phyloP scores from a whole-genome alignment of 2,888 invertebrate species.

The Julus scanicus region DNA sequence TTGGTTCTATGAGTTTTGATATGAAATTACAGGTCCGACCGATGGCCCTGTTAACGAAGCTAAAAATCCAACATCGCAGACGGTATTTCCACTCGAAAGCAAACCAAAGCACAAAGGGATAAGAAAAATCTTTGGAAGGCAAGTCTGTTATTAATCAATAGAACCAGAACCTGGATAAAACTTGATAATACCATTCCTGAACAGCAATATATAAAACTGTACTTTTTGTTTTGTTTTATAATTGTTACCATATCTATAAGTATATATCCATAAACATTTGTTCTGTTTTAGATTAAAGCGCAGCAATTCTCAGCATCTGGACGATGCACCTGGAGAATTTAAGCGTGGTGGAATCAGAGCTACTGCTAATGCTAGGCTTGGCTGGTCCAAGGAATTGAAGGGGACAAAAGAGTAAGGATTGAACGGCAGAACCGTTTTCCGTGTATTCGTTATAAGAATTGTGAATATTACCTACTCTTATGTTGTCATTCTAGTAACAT shows the following conservation, averaged over 20 bases:
- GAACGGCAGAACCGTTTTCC: neutral
- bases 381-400: conserved; percentile 62
- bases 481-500: conserved; percentile 69
- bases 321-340: conserved; percentile 72
- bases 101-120: conserved; percentile 72
- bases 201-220: too few species aligned
- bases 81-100: conserved; percentile 27
- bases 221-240: too few species aligned
- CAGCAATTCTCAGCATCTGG: conserved; percentile 67
- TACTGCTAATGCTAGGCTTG: conserved; percentile 77
- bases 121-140: conserved; percentile 75
- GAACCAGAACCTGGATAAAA: too few species aligned
- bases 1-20: neutral
- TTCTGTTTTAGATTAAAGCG: conserved; percentile 71
- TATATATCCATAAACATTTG: neutral
- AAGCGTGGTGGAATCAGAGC: conserved; percentile 76
- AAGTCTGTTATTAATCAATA: conserved; percentile 56
- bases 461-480: neutral
- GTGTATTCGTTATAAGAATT: neutral
- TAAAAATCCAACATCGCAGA: neutral
- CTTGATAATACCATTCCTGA: too few species aligned
- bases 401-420: conserved; percentile 57
- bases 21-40: neutral
- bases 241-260: too few species aligned
- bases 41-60: conserved; percentile 1